Conservation (phyloP, 2,888 invertebrate species). For the Trissoscelio sp. region DNA sequence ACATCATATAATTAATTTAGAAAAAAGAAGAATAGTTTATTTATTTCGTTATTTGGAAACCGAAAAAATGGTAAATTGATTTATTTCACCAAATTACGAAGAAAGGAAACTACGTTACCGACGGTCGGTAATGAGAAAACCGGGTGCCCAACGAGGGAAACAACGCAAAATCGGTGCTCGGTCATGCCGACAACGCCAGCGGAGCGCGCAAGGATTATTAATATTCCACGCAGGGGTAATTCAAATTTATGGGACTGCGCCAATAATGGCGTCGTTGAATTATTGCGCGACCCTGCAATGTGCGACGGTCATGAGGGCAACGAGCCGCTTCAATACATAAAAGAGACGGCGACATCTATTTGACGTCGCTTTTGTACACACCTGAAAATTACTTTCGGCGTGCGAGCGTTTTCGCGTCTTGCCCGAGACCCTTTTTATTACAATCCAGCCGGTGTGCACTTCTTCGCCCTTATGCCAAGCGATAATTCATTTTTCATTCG, state of each 20-base stretch:
- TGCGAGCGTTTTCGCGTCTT: no score
- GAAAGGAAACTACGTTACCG: no score
- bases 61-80: no score
- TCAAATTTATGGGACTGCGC: slow-evolving; percentile 74
- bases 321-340: slow-evolving; percentile 42
- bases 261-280: slow-evolving; percentile 73
- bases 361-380: slow-evolving; percentile 40
- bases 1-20: no score
- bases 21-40: no score
- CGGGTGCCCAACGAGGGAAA: no score
- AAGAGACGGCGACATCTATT: slow-evolving; percentile 43
- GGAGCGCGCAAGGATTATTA: slow-evolving; percentile 70
- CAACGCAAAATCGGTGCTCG: slow-evolving; percentile 68
- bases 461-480: slow-evolving; percentile 6
- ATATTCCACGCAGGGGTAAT: slow-evolving; percentile 71
- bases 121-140: no score
- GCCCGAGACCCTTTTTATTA: slow-evolving; percentile 15
- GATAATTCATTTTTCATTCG: slow-evolving; percentile 41
- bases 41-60: no score
- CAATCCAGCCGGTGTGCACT: background rate
- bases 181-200: slow-evolving; percentile 63
- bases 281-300: slow-evolving; percentile 68
- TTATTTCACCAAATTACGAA: no score
- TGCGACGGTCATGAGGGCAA: slow-evolving; percentile 53
- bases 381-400: slow-evolving; percentile 44